Percentiles rank a stretch among this genome's conserved stretches.
Evolutionary conservation across 2,888 invertebrate genomes (phyloP).

Genomic region (Apeira syringaria): DNA sequence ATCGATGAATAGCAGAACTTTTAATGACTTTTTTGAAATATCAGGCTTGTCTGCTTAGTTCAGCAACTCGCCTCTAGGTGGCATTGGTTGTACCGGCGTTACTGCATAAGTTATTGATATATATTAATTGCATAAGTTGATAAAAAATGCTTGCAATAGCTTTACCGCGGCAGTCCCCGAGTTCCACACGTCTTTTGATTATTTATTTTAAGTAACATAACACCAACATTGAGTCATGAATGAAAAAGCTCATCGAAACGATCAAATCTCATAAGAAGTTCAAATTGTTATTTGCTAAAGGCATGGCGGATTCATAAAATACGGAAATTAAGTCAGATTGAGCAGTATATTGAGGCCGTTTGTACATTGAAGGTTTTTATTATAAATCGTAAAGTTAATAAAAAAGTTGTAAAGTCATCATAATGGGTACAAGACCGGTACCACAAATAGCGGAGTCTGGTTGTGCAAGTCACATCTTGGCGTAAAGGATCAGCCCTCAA

Average conservation of each 20-base stretch:
- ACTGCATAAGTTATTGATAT: too few relatives aligned
- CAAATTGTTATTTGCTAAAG: slow-evolving; percentile 3
- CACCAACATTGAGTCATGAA: not conserved
- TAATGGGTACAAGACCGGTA: slow-evolving; percentile 41
- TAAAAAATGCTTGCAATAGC: too few relatives aligned
- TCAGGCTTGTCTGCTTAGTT: too few relatives aligned
- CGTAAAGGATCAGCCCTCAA: slow-evolving; percentile 65
- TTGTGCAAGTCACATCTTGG: slow-evolving; percentile 77
- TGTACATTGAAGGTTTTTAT: slow-evolving; percentile 34
- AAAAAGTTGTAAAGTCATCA: slow-evolving; percentile 44
- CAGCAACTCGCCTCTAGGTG: too few relatives aligned
- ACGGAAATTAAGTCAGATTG: slow-evolving; percentile 19
- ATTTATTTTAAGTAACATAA: too few relatives aligned
- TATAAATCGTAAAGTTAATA: slow-evolving; percentile 39
- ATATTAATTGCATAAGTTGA: too few relatives aligned
- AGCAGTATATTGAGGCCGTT: slow-evolving; percentile 19
- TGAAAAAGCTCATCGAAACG: not conserved
- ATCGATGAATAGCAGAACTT: too few relatives aligned
- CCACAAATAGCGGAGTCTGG: slow-evolving; percentile 62
- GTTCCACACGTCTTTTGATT: too few relatives aligned
- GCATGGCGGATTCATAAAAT: slow-evolving; percentile 20
- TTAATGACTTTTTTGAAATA: too few relatives aligned
- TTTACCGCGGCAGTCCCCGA: too few relatives aligned
- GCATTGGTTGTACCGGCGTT: too few relatives aligned
- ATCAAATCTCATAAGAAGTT: slow-evolving; percentile 1